Conservation (phyloP, 1,140 invertebrate genomes). For the Idris sp. region DNA sequence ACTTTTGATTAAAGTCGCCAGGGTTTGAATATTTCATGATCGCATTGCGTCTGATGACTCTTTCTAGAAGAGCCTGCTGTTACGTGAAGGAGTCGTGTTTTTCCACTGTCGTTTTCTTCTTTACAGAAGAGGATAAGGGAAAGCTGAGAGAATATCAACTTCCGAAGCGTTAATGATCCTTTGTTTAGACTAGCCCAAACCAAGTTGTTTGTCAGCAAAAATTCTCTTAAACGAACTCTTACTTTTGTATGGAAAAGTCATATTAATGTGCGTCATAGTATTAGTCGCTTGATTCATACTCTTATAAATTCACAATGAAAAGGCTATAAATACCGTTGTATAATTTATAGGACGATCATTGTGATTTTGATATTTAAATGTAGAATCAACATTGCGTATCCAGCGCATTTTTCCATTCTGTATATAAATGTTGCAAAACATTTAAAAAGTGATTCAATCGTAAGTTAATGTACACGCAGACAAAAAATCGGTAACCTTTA, state of each 20-base stretch:
- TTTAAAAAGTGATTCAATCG: too few species aligned
- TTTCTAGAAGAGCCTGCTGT: slow-evolving; percentile 28
- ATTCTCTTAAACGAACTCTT: slow-evolving; percentile 14
- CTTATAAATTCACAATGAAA: too few species aligned
- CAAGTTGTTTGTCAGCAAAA: neutral
- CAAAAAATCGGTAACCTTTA: too few species aligned
- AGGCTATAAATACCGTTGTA: too few species aligned
- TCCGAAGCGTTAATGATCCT: slow-evolving; percentile 33
- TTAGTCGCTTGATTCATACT: too few species aligned
- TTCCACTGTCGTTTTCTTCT: slow-evolving; percentile 41
- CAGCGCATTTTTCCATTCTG: too few species aligned
- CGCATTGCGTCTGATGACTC: slow-evolving; percentile 20
- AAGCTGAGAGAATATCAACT: slow-evolving; percentile 31
- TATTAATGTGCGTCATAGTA: neutral
- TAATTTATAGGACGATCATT: too few species aligned
- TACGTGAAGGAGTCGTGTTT: slow-evolving; percentile 28
- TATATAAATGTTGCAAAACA: too few species aligned
- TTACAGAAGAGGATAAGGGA: slow-evolving; percentile 19
- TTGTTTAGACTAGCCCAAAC: slow-evolving; percentile 32
- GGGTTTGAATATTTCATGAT: slow-evolving; percentile 38
- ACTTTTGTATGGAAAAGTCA: slow-evolving; percentile 10
- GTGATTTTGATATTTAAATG: too few species aligned
- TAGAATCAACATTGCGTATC: too few species aligned
- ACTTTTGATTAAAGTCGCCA: slow-evolving; percentile 42
- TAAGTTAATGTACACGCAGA: too few species aligned